phyloP scores from a whole-genome alignment of 2,888 invertebrate species.

The Lordiphosa andalusiaca region DNA sequence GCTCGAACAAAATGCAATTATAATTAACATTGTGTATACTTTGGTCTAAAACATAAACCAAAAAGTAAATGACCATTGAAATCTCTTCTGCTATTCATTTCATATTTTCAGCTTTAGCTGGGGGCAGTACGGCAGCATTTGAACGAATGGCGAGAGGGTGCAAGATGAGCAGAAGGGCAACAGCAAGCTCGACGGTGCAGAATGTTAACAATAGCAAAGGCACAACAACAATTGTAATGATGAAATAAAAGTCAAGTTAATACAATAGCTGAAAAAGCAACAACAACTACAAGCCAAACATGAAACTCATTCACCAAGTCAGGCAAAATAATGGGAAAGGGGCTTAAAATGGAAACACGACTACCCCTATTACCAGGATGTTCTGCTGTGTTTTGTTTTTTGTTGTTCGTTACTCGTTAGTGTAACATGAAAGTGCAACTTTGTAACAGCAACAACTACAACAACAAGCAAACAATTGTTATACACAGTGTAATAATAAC shows the following conservation, averaged over 20 bases:
- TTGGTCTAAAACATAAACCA: conserved; percentile 29
- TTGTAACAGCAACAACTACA: conserved; percentile 50
- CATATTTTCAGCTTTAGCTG: conserved; percentile 25
- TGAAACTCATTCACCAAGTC: conserved; percentile 43
- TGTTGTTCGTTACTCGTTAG: conserved; percentile 52
- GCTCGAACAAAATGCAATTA: conserved; percentile 33
- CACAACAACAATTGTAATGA: conserved; percentile 62
- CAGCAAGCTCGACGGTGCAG: conserved; percentile 42
- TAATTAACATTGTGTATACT: conserved; percentile 59
- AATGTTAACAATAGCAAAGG: conserved; percentile 68
- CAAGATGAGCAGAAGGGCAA: no score
- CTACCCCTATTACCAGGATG: conserved; percentile 59
- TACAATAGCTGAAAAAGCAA: conserved; percentile 52
- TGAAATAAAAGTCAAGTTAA: conserved; percentile 72
- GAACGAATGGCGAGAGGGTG: conserved; percentile 9
- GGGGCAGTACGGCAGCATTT: conserved; percentile 36
- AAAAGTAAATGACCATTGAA: conserved; percentile 37
- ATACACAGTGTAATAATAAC: conserved; percentile 63
- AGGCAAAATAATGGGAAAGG: conserved; percentile 1
- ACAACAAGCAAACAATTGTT: conserved; percentile 42
- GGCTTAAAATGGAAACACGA: conserved; percentile 35
- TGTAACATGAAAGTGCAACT: conserved; percentile 69
- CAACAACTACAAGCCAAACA: conserved; percentile 52
- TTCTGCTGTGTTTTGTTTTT: conserved; percentile 12
- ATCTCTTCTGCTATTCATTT: conserved; percentile 23